Conservation (phyloP, 2,113 vertebrate genomes). For the Leiothrix lutea region DNA sequence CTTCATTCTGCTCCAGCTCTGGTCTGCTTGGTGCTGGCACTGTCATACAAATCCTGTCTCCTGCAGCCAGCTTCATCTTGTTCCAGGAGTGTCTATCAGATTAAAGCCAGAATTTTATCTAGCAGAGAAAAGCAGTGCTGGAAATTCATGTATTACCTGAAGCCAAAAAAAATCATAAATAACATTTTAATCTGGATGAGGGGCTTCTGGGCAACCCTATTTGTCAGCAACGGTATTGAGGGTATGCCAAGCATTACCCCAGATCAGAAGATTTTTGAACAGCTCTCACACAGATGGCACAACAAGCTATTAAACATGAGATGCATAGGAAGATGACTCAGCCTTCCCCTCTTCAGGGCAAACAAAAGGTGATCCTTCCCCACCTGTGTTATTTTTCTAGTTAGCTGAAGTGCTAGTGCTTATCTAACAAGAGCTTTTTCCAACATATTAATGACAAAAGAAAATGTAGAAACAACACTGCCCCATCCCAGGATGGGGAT, state of each 20-base stretch:
- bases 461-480: neutral
- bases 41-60: neutral
- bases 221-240: neutral
- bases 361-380: constrained; percentile 43
- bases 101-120: neutral
- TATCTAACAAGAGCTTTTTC: neutral
- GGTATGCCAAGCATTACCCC: neutral
- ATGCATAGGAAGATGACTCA: neutral
- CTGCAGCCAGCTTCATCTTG: neutral
- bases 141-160: neutral
- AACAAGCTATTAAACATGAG: neutral
- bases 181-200: neutral
- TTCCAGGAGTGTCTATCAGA: neutral
- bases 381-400: neutral
- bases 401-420: neutral
- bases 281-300: constrained; percentile 15
- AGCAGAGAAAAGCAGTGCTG: neutral
- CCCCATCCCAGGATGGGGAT: neutral
- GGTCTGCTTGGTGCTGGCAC: accelerated
- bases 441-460: neutral
- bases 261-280: neutral
- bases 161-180: neutral
- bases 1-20: neutral
- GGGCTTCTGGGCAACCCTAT: neutral
- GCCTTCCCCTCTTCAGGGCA: neutral